Base-by-base conservation (phyloP, 2,113 vertebrate genomes). In the Vidua macroura region DNA sequence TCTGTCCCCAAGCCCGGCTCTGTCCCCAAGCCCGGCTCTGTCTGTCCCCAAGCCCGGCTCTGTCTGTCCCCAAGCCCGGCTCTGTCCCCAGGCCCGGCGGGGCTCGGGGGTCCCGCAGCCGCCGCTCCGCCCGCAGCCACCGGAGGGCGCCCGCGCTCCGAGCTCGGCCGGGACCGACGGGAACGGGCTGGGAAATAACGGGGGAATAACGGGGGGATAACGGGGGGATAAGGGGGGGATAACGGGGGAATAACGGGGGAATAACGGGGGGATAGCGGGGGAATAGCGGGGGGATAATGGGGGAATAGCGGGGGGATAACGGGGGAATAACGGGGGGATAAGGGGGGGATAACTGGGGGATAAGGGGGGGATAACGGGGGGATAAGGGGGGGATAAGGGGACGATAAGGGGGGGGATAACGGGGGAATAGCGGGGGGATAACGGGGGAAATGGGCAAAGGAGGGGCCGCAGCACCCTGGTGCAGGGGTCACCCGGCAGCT, bases 121-220 rank as follows among this genome's bases (percentile, higher is more conserved):
- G 48, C 73, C 7, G 37, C 12, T 41, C 78, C 87, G 0, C 6
- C 18, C 3, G 58, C 17, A 19, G 59, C 88, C 93, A 83, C 68
- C 3, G 10, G 88, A 93, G 18, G 85, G 93, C 64, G 44, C 43
- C 48, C 76, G 63, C 68, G 37, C 13, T 18, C 84, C 75, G 55
- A 33, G 16, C 19, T 1, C 14, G 25, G 13, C 43, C 15, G 16
- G 66, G 24, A 8, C 8, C 30, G n/a, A 3, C 5, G 49, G 7
- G 19, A 7, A 5, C 16, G 15, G 6, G 6, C 0, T 7, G 69
- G 1, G 13, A 21, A 37, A 9, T 6, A 11, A 37, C 7, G 39
- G 23, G 23, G 23, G 19, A 28, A 30, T 25, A 46, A 25, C 11
- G 35, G 35, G 21, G 21, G 2, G 6, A 41, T 17, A 72, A 31